Conservation (phyloP, 2,113 vertebrate species). For the Oriolus oriolus region DNA sequence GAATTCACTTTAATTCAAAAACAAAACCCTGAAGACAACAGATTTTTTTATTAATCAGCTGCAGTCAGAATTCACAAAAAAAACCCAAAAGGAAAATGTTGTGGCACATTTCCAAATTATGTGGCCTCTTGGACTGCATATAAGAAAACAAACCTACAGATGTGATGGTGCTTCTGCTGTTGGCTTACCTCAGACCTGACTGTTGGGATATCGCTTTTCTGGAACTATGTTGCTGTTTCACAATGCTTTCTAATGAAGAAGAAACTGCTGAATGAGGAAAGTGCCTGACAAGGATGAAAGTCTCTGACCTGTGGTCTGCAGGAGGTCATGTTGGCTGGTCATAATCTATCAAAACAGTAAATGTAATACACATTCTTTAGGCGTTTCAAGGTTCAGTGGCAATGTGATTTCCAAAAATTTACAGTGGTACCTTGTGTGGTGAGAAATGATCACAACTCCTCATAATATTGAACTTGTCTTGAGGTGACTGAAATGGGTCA, state of each 20-base stretch:
- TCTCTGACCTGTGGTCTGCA: constrained; percentile 5
- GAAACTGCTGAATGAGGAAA: constrained; percentile 7
- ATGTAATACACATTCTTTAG: background rate
- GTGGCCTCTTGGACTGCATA: background rate
- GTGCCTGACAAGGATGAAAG: background rate
- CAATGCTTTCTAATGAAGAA: background rate
- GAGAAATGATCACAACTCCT: background rate
- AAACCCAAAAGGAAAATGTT: background rate
- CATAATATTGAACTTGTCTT: constrained; percentile 18
- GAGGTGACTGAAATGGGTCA: background rate
- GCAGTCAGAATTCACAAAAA: background rate
- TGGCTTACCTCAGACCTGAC: background rate
- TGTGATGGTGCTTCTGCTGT: background rate
- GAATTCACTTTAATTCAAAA: background rate
- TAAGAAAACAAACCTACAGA: background rate
- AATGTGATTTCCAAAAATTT: constrained; percentile 33
- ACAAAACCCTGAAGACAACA: background rate
- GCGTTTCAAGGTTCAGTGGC: constrained; percentile 32
- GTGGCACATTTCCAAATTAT: background rate
- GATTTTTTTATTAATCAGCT: background rate
- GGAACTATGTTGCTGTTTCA: background rate
- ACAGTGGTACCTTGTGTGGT: background rate
- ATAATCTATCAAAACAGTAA: constrained; percentile 34
- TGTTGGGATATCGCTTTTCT: background rate
- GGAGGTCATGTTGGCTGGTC: background rate